A percentile compares a stretch with the other conserved stretches of the same genome.
Conservation (phyloP, 2,113 vertebrate genomes). For the Rhinolophus ferrumequinum region DNA sequence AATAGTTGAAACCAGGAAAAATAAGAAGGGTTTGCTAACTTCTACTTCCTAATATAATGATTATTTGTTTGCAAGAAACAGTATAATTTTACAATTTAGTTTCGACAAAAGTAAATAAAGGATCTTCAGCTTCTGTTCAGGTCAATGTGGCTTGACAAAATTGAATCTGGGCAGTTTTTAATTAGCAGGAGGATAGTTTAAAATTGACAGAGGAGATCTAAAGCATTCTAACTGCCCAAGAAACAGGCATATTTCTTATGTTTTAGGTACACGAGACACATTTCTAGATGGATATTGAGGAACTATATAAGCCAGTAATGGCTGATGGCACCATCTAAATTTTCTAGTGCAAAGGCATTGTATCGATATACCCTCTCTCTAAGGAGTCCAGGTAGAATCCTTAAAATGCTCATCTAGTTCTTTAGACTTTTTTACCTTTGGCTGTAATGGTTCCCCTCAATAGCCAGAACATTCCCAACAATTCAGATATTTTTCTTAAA, state of each 20-base stretch:
- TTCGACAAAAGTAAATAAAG: conserved; percentile 44
- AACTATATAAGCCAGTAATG: neutral
- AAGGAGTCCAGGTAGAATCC: neutral
- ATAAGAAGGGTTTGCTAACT: neutral
- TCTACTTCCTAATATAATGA: neutral
- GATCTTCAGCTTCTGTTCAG: neutral
- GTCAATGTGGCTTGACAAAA: neutral
- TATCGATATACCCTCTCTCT: neutral
- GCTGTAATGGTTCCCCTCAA: neutral
- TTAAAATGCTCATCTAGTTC: neutral
- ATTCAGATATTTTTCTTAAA: neutral
- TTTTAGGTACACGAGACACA: neutral
- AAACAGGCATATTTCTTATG: neutral
- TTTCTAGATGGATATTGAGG: neutral
- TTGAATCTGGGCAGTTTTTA: neutral
- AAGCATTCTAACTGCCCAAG: neutral
- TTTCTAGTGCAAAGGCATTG: neutral
- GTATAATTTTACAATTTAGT: neutral
- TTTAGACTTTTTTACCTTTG: neutral
- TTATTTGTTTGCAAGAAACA: neutral
- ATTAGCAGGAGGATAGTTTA: neutral
- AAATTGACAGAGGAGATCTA: neutral
- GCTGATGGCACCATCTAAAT: neutral
- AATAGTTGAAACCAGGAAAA: neutral
- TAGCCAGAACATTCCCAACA: neutral